Conservation (phyloP, 2,888 invertebrate species). For the Perdita meconis region DNA sequence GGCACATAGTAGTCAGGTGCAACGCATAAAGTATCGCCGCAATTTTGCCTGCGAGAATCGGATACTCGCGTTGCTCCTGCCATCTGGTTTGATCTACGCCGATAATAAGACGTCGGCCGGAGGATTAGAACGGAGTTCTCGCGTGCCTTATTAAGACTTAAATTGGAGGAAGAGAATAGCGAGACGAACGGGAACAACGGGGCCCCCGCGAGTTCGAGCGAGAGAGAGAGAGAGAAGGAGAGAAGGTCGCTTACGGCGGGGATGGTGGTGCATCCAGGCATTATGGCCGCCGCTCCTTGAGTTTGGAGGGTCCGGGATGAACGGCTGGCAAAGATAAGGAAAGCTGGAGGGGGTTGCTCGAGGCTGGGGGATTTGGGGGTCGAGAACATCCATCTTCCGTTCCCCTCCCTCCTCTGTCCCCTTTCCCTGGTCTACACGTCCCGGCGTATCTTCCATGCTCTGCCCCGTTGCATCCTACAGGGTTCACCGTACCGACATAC, state of each 20-base stretch:
- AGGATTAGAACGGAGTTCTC: conserved; percentile 78
- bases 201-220: neutral
- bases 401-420: conserved; percentile 71
- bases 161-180: conserved; percentile 75
- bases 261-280: conserved; percentile 81
- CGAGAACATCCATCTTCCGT: conserved; percentile 84
- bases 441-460: conserved; percentile 65
- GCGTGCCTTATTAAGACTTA: conserved; percentile 82
- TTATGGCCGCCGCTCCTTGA: conserved; percentile 83
- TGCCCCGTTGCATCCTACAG: conserved; percentile 76
- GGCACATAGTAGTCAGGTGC: conserved; percentile 51
- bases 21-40: conserved; percentile 45
- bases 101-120: conserved; percentile 75
- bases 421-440: conserved; percentile 18
- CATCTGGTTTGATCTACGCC: conserved; percentile 57
- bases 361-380: conserved; percentile 78
- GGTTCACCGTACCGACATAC: conserved; percentile 77
- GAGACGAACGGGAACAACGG: neutral
- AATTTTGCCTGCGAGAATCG: conserved; percentile 50
- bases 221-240: conserved; percentile 27
- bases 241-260: conserved; percentile 51
- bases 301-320: conserved; percentile 81
- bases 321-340: conserved; percentile 74
- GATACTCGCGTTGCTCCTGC: conserved; percentile 32
- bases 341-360: conserved; percentile 63